phyloP scores from a whole-genome alignment of 92 coral and sea anemone species.

The Zoanthus sansibaricus region DNA sequence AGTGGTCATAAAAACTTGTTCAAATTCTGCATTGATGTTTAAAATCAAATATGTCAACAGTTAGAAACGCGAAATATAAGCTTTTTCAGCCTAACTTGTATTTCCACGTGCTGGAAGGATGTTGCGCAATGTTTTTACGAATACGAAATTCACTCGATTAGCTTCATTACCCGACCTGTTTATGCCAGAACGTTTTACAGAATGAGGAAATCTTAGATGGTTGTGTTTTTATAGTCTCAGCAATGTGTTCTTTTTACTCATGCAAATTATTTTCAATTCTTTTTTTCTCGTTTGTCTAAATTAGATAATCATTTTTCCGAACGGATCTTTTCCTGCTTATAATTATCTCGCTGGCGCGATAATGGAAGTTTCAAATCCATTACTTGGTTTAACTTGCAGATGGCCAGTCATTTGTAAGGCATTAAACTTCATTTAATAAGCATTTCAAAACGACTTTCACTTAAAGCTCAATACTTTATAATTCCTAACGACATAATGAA shows the following conservation, averaged over 20 bases:
- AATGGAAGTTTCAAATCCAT: constrained; percentile 16
- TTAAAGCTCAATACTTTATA: not conserved
- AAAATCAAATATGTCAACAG: too few relatives aligned
- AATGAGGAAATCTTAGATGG: constrained; percentile 7
- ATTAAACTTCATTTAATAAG: constrained; percentile 34
- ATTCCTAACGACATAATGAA: not conserved
- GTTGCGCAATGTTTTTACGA: not conserved
- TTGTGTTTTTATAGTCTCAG: constrained; percentile 10
- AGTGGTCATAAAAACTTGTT: too few relatives aligned
- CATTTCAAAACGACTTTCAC: constrained; percentile 3
- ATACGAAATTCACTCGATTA: not conserved
- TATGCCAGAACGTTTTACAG: constrained; percentile 15
- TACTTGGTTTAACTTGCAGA: constrained; percentile 31
- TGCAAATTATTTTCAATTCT: constrained; percentile 21
- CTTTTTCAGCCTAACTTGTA: too few relatives aligned
- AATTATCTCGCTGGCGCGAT: constrained; percentile 13
- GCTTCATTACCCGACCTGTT: not conserved
- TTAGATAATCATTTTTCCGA: constrained; percentile 27
- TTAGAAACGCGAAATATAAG: too few relatives aligned
- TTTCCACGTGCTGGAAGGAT: not conserved
- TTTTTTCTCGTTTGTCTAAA: constrained; percentile 30
- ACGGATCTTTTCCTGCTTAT: constrained; percentile 2
- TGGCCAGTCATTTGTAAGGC: constrained; percentile 28
- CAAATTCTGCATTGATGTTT: too few relatives aligned
- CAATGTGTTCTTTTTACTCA: constrained; percentile 31